Conservation (phyloP, 2,797 vertebrate genomes). For the Lateolabrax maculatus region DNA sequence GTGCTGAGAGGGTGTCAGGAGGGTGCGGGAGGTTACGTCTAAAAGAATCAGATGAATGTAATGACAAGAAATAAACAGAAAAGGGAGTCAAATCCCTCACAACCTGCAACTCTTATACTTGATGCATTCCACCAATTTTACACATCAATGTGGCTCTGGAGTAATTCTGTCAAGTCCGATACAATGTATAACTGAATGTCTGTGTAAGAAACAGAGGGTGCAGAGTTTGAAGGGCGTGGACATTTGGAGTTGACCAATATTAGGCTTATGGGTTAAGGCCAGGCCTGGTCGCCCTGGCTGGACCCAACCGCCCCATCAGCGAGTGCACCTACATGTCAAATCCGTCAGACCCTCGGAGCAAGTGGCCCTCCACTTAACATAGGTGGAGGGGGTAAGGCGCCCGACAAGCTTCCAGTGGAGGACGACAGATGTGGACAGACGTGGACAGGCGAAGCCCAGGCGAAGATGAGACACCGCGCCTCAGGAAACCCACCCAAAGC, state of each 20-base stretch:
- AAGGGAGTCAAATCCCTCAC: slow-evolving; percentile 34
- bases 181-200: neutral
- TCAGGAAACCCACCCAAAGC: no score
- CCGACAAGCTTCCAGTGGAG: no score
- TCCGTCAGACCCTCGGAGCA: no score
- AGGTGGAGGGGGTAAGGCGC: no score
- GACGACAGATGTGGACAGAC: no score
- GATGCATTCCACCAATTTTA: neutral
- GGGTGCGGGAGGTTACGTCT: slow-evolving; percentile 1
- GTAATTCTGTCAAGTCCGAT: neutral
- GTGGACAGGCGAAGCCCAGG: no score
- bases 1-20: neutral
- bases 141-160: neutral
- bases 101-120: slow-evolving; percentile 15
- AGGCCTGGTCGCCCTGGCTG: no score
- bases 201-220: neutral
- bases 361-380: no score
- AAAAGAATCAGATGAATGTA: slow-evolving; percentile 42
- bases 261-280: no score
- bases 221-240: neutral
- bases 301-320: no score
- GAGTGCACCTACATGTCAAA: no score
- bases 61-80: slow-evolving; percentile 30
- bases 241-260: neutral
- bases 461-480: no score